Base-by-base conservation (phyloP, 2,113 vertebrate species). In the Grantiella picta region DNA sequence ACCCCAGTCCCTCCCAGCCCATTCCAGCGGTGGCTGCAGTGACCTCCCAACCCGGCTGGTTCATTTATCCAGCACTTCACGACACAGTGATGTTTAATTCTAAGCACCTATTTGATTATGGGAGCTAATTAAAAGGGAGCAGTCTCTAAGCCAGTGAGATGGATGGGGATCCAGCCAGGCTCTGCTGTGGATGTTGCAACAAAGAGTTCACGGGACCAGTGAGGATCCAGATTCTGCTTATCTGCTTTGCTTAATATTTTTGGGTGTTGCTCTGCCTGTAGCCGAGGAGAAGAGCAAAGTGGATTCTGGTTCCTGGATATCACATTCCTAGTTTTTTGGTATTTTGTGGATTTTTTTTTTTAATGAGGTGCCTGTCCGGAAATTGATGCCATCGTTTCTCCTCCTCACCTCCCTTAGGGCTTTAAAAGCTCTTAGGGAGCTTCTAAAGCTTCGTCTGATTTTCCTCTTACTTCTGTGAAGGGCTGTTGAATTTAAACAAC, bases 91-190 rank as follows among this genome's bases (percentile, higher is more conserved):
- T 71, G 40, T 9, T 81, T 64, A 75, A 93, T 78, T 50, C 82
- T 1, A 47, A 89, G 8, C 52, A 11, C 69, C 89, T 75, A 82
- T 75, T 90, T 86, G 90, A 86, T 94, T 68, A 45, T 6, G 76
- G 64, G 49, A 71, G 92, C 68, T 94, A 68, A 93, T 95, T 89
- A 86, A 93, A 93, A 94, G 79, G 87, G 78, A 93, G 85, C 79
- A n/a, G 79, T 21, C 63, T 77, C 4, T 13, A 40, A 85, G 79
- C 71, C 47, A 7, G 3, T 3, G 90, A 84, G 82, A 49, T 28
- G 84, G 76, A 63, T 63, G 63, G 38, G 54, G 73, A 40, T 10
- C n/a, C 6, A 33, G 86, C 33, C 71, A 52, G 80, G 75, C 47
- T 64, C 52, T 44, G 65, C 45, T 11, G 28, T 65, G 33, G 70